Evolutionary conservation across 1,140 invertebrate genomes (phyloP).

Genomic region (Atta cephalotes): DNA sequence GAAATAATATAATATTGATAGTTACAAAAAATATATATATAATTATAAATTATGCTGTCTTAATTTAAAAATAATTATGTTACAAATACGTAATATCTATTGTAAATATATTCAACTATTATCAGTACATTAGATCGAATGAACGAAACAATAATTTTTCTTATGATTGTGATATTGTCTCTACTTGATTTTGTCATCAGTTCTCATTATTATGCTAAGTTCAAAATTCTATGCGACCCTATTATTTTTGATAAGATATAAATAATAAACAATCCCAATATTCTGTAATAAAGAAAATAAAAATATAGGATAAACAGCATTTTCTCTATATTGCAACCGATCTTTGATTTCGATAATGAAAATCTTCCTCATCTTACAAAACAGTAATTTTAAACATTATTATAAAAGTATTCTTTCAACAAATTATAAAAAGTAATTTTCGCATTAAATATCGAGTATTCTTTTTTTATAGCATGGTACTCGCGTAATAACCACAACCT

Average conservation of each 20-base stretch:
- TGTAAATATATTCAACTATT: not conserved
- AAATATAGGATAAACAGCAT: not conserved
- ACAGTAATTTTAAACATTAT: not conserved
- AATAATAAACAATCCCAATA: not conserved
- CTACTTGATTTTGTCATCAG: not conserved
- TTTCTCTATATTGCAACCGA: not conserved
- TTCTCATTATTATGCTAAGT: not conserved
- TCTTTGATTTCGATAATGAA: not conserved
- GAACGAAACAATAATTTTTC: not conserved
- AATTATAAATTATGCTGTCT: too few relatives aligned
- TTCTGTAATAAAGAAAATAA: slow-evolving; percentile 1
- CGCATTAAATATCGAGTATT: not conserved
- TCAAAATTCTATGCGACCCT: not conserved
- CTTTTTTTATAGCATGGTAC: not conserved
- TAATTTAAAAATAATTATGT: not conserved
- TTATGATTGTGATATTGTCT: not conserved
- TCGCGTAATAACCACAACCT: not conserved
- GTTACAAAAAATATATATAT: too few relatives aligned
- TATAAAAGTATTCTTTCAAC: not conserved
- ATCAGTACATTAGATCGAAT: not conserved
- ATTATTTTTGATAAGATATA: not conserved
- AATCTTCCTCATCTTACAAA: not conserved
- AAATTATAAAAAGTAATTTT: not conserved
- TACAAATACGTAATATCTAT: not conserved
- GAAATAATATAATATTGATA: too few relatives aligned